Evolutionary conservation across 2,113 vertebrate genomes (phyloP).

Genomic region (Polypterus bichir): DNA sequence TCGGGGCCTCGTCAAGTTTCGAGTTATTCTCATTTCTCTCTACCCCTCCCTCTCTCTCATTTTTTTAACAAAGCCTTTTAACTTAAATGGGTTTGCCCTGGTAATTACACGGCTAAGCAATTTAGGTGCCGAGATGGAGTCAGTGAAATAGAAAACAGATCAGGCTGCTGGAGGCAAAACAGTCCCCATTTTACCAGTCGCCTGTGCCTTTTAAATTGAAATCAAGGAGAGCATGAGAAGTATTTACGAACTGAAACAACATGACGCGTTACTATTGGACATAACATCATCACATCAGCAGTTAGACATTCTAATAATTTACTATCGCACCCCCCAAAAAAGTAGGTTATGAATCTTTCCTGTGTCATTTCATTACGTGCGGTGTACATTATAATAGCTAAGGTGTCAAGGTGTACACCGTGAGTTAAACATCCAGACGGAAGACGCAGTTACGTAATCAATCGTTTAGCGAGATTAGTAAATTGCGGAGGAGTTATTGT

Average conservation of each 20-base stretch:
- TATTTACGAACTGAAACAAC: neutral
- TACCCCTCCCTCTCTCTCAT: neutral
- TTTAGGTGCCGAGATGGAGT: constrained; percentile 69
- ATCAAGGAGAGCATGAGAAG: constrained; percentile 44
- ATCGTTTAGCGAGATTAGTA: too few species aligned
- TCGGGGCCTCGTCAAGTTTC: constrained; percentile 90
- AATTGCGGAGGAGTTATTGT: too few species aligned
- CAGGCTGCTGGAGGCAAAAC: constrained; percentile 62
- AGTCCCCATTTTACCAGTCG: constrained; percentile 42
- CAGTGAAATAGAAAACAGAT: constrained; percentile 69
- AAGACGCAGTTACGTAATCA: too few species aligned
- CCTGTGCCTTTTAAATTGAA: constrained; percentile 59
- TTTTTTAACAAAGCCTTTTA: constrained; percentile 20
- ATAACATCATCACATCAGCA: too few species aligned
- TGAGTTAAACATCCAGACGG: too few species aligned
- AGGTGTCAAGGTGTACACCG: too few species aligned
- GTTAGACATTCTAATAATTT: too few species aligned
- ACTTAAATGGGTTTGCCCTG: constrained; percentile 85
- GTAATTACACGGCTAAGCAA: constrained; percentile 89
- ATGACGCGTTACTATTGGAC: too few species aligned
- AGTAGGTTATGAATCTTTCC: too few species aligned
- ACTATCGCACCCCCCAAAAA: too few species aligned
- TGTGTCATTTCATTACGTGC: too few species aligned
- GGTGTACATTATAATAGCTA: too few species aligned
- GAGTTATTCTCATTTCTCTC: neutral